phyloP scores from a whole-genome alignment of 2,888 invertebrate genomes.

The Chydorus sphaericus region DNA sequence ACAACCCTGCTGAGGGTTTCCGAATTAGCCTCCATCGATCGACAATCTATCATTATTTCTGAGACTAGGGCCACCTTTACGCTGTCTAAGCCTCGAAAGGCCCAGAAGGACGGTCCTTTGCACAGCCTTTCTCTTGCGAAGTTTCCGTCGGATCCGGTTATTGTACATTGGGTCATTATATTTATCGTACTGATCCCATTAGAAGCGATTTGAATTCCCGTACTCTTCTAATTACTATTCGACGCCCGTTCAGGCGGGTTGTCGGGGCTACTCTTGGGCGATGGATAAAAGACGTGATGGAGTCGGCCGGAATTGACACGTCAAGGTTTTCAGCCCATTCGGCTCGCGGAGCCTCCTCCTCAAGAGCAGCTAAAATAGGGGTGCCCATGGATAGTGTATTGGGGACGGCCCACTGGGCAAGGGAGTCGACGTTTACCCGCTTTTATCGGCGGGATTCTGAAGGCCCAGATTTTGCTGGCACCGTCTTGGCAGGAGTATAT shows the following conservation, averaged over 20 bases:
- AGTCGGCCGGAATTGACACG: not conserved
- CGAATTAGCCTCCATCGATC: not conserved
- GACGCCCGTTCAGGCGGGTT: not conserved
- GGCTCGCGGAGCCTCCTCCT: not conserved
- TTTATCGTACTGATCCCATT: too few relatives aligned
- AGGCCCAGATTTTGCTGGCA: not conserved
- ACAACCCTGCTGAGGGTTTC: not conserved
- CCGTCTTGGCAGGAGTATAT: not conserved
- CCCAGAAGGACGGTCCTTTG: not conserved
- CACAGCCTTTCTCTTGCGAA: not conserved
- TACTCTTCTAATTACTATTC: not conserved
- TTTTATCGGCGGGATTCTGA: not conserved
- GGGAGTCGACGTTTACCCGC: not conserved
- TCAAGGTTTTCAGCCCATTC: not conserved
- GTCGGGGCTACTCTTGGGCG: not conserved
- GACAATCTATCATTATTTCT: not conserved
- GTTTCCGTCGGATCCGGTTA: too few relatives aligned
- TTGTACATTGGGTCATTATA: too few relatives aligned
- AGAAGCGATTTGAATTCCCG: too few relatives aligned
- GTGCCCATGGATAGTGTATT: not conserved
- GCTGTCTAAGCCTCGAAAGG: not conserved
- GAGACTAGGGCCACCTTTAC: not conserved
- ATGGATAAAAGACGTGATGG: not conserved
- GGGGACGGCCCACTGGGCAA: not conserved
- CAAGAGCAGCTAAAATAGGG: not conserved